Conservation (phyloP, 2,888 invertebrate genomes). For the Volucella inanis region DNA sequence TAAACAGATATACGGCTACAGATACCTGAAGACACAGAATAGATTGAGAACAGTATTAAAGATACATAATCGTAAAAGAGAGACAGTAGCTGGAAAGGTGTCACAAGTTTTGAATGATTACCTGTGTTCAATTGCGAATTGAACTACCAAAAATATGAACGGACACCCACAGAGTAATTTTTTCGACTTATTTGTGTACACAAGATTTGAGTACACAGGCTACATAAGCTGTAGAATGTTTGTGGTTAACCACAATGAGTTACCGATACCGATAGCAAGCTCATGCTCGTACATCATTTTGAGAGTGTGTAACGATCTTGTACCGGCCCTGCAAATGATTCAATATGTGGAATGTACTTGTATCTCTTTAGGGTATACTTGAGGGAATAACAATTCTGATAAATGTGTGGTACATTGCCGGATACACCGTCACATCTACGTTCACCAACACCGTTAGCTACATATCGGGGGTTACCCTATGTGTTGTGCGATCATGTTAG, state of each 20-base stretch:
- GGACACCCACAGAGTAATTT: slow-evolving; percentile 68
- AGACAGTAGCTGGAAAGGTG: slow-evolving; percentile 80
- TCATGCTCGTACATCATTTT: slow-evolving; percentile 68
- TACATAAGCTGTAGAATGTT: slow-evolving; percentile 2
- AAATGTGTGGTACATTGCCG: slow-evolving; percentile 26
- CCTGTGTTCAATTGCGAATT: slow-evolving; percentile 75
- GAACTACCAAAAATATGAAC: slow-evolving; percentile 27
- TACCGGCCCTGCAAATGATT: slow-evolving; percentile 31
- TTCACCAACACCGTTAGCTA: too few species aligned
- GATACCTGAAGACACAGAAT: slow-evolving; percentile 9
- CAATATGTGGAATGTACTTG: slow-evolving; percentile 33
- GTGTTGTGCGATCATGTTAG: slow-evolving; percentile 43
- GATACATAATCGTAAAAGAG: slow-evolving; percentile 12
- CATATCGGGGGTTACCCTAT: slow-evolving; percentile 9
- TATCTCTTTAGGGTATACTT: slow-evolving; percentile 35
- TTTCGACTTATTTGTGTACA: slow-evolving; percentile 63
- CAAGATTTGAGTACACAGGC: slow-evolving; percentile 6
- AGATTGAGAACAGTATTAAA: neutral
- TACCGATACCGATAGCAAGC: slow-evolving; percentile 19
- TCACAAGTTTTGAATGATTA: slow-evolving; percentile 81
- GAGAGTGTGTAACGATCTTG: slow-evolving; percentile 11
- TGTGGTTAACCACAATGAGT: slow-evolving; percentile 66
- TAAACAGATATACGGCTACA: slow-evolving; percentile 21
- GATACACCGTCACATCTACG: neutral
- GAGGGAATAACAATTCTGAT: slow-evolving; percentile 48